Base-by-base conservation (phyloP, 2,888 invertebrate genomes). In the Aporophyla nigra region DNA sequence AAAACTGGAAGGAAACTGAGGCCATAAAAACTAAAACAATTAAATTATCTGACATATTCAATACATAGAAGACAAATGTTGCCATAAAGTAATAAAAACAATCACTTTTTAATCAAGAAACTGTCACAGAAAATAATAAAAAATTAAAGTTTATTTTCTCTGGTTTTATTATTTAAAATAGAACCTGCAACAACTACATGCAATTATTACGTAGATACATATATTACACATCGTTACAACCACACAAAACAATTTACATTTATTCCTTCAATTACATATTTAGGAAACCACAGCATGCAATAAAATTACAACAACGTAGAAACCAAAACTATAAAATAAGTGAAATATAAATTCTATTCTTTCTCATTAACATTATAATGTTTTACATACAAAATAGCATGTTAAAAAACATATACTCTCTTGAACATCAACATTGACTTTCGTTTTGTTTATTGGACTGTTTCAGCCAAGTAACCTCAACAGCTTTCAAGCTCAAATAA, bases 391-490 rank as follows among this genome's bases (percentile, higher is more conserved):
- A 24, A 76, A 53, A 33, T 76, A 63, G 19, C 27, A 62, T 62
- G 43, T 46, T 43, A 33, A 62, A 61, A 51, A 74, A 70, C 51
- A 76, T 61, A 53, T 61, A 51, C 74, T 27, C 43, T 58, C 43
- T 62, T 53, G 65, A 77, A 77, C 43, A 63, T 77, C 43, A 77
- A 63, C n/a, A 33, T 53, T 46, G 51, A 63, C 19, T 43, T 74
- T 62, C 61, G 19, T n/a, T 53, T 76, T n/a, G 9, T 43, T 4
- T 46, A 33, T 6, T 24, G 10, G 7, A 12, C 53, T 27, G 4
- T 43, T 49, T 16, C 19, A 6, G 24, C 16, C 27, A n/a, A 69
- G 21, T 33, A 56, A 46, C 2, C n/a, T 24, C 46, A 14, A 33
- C 19, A 33, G 21, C 6, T 24, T 74, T 21, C 12, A n/a, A 12